phyloP scores from a whole-genome alignment of 1,140 invertebrate genomes.

The Tenebrio molitor region DNA sequence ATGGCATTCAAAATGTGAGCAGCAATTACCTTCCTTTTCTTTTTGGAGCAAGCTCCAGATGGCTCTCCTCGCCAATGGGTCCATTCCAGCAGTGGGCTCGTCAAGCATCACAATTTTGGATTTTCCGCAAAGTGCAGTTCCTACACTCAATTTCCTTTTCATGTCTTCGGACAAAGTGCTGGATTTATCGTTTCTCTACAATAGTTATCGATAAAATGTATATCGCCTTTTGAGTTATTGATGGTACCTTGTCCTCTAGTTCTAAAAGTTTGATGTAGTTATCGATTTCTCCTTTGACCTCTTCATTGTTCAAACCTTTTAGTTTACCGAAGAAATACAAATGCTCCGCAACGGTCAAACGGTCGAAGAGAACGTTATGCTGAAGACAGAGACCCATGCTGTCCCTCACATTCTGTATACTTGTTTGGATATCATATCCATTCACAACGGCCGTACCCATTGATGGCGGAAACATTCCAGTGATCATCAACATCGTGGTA shows the following conservation, averaged over 20 bases:
- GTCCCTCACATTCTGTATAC: conserved; percentile 73
- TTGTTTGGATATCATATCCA: conserved; percentile 75
- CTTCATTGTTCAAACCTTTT: conserved; percentile 78
- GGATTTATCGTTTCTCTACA: no score
- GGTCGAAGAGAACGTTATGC: conserved; percentile 93
- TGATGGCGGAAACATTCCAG: conserved; percentile 77
- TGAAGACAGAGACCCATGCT: conserved; percentile 93
- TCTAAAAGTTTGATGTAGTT: no score
- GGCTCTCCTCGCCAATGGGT: conserved; percentile 89
- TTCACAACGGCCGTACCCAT: conserved; percentile 79
- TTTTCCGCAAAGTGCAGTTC: conserved; percentile 82
- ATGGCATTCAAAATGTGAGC: no score
- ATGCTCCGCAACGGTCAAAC: conserved; percentile 91
- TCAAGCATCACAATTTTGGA: conserved; percentile 86
- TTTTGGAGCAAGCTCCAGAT: conserved; percentile 88
- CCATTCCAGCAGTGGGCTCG: conserved; percentile 96
- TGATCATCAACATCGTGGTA: conserved; percentile 86
- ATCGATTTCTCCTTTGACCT: conserved; percentile 70
- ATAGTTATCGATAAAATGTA: no score
- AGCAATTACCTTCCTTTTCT: conserved; percentile 69
- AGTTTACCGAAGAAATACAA: conserved; percentile 87
- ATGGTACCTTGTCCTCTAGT: conserved; percentile 68
- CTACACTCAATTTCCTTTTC: conserved; percentile 86
- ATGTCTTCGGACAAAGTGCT: conserved; percentile 89
- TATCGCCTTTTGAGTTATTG: no score